These are phyloP conservation scores for Lepus townsendii DNA, from an alignment of 2,797 vertebrate genomes.

Conservation along the genomic window DNA sequence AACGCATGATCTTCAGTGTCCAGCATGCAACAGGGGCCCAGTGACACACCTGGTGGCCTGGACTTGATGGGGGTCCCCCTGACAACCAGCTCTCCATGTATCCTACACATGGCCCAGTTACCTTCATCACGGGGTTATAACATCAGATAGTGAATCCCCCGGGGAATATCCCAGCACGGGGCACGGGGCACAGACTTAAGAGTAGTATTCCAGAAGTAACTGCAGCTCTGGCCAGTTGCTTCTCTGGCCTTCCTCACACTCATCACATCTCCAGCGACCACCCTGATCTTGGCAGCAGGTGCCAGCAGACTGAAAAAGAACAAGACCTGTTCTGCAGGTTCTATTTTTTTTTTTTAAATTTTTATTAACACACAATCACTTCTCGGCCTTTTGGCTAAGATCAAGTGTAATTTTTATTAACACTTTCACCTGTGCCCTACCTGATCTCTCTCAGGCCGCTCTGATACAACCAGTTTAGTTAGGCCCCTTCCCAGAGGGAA, in stretches of 20 bases:
- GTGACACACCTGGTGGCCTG: background rate
- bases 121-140: background rate
- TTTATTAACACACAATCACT: background rate
- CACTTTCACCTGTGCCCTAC: background rate
- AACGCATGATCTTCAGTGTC: background rate
- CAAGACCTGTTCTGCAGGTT: conserved; percentile 27
- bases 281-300: conserved; percentile 19
- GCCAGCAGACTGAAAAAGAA: background rate
- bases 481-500: background rate
- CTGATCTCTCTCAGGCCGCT: background rate
- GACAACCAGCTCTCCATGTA: background rate
- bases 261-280: background rate
- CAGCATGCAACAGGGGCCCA: no score
- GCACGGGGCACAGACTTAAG: background rate
- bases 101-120: background rate
- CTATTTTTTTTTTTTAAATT: conserved; percentile 15
- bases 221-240: background rate
- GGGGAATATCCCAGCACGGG: background rate
- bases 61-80: background rate
- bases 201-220: background rate
- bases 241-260: background rate
- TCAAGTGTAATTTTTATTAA: background rate
- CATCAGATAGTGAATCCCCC: background rate
- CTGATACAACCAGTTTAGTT: background rate
- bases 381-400: no score